These are phyloP conservation scores for Holothuria leucospilota DNA, from an alignment of 53 echinoderm and acorn worm genomes.

Conservation along the genomic window DNA sequence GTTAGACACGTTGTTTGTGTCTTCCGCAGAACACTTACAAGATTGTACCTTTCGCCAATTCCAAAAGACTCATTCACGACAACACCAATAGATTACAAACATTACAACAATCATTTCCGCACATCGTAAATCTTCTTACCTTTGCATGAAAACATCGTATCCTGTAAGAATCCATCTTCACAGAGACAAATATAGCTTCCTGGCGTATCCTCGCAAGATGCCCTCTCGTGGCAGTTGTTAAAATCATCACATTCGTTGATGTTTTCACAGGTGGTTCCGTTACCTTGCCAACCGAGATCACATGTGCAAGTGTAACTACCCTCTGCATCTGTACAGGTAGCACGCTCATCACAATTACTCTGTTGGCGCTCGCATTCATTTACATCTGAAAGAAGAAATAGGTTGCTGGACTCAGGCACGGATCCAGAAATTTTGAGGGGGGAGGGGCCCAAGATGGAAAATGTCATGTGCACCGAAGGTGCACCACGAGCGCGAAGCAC, in stretches of 20 bases:
- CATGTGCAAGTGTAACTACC: constrained; percentile 59
- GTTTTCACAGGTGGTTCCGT: constrained; percentile 21
- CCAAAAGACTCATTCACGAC: too few species aligned
- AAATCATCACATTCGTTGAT: constrained; percentile 68
- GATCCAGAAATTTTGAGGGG: too few species aligned
- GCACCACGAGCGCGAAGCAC: too few species aligned
- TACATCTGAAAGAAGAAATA: constrained; percentile 25
- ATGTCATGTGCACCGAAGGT: too few species aligned
- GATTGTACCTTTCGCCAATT: too few species aligned
- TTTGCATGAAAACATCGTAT: neutral
- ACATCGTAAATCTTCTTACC: neutral
- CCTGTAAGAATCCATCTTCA: neutral
- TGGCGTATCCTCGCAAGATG: neutral
- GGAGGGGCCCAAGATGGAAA: too few species aligned
- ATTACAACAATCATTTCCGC: too few species aligned
- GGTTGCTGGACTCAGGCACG: too few species aligned
- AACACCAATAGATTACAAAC: too few species aligned
- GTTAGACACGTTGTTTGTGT: too few species aligned
- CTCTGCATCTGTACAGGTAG: constrained; percentile 45
- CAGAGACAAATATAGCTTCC: neutral
- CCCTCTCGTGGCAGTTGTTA: constrained; percentile 40
- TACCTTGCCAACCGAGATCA: constrained; percentile 23
- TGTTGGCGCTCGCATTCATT: constrained; percentile 41
- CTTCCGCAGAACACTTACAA: too few species aligned
- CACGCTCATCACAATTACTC: constrained; percentile 35